phyloP scores from a whole-genome alignment of 2,113 vertebrate genomes.

The Actenoides hombroni region DNA sequence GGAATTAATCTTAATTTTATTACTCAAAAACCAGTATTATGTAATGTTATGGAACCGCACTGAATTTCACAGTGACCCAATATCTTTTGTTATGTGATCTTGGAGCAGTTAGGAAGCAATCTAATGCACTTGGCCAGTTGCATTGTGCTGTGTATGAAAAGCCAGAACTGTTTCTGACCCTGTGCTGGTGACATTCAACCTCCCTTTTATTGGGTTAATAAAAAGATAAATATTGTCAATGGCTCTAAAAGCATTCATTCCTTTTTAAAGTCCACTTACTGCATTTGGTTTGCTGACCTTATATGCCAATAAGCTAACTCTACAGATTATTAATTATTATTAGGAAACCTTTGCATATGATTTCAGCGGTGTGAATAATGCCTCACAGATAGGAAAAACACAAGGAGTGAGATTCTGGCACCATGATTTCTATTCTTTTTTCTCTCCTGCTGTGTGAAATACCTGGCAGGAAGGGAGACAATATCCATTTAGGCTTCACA shows the following conservation, averaged over 20 bases:
- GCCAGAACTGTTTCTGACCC: background rate
- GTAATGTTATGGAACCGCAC: background rate
- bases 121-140: background rate
- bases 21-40: background rate
- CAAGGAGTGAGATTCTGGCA: background rate
- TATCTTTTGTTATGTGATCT: background rate
- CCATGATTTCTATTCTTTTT: background rate
- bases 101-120: background rate
- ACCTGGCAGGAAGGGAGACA: background rate
- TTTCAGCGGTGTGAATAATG: background rate
- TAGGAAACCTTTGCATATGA: background rate
- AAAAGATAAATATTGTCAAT: background rate
- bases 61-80: background rate
- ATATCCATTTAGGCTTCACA: background rate
- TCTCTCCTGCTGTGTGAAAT: background rate
- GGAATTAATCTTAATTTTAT: slow-evolving; percentile 6
- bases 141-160: background rate
- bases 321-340: background rate
- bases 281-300: background rate
- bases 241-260: background rate
- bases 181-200: background rate
- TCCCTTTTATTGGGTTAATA: background rate
- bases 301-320: background rate
- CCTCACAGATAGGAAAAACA: background rate
- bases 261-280: background rate